Percentiles rank a stretch among this genome's conserved stretches.
phyloP scores from a whole-genome alignment of 1,140 invertebrate genomes.

The Hylaeus volcanicus region DNA sequence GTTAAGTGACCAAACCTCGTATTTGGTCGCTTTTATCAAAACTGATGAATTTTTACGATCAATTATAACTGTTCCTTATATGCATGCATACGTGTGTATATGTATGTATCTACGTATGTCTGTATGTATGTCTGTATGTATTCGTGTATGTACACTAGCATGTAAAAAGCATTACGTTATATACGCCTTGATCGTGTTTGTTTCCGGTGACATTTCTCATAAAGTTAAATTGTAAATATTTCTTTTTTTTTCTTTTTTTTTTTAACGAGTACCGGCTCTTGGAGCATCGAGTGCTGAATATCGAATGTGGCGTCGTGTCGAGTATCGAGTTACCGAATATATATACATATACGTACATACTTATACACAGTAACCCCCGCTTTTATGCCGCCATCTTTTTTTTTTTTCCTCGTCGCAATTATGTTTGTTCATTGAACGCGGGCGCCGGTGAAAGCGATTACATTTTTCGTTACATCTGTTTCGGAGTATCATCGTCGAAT shows the following conservation, averaged over 20 bases:
- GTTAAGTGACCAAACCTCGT: constrained; percentile 49
- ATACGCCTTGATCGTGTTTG: constrained; percentile 64
- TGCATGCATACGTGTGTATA: too few species aligned
- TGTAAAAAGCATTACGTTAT: constrained; percentile 74
- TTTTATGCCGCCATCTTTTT: too few species aligned
- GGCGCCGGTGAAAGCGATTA: too few species aligned
- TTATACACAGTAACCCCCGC: background rate
- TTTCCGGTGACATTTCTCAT: constrained; percentile 53
- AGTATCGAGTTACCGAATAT: constrained; percentile 47
- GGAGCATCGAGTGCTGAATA: constrained; percentile 48
- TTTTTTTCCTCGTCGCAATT: too few species aligned
- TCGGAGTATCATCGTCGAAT: too few species aligned
- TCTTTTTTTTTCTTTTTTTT: constrained; percentile 10
- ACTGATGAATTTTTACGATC: constrained; percentile 57
- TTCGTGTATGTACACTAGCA: constrained; percentile 56
- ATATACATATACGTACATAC: background rate
- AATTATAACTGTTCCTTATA: constrained; percentile 63
- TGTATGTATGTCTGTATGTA: too few species aligned
- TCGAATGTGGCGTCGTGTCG: too few species aligned
- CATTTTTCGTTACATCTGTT: too few species aligned
- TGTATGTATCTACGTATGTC: too few species aligned
- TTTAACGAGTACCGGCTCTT: constrained; percentile 62
- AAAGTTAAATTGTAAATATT: constrained; percentile 64
- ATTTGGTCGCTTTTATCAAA: constrained; percentile 56
- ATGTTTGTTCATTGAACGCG: too few species aligned